phyloP scores from a whole-genome alignment of 2,797 vertebrate species.

The Mormyrops boulengeri region DNA sequence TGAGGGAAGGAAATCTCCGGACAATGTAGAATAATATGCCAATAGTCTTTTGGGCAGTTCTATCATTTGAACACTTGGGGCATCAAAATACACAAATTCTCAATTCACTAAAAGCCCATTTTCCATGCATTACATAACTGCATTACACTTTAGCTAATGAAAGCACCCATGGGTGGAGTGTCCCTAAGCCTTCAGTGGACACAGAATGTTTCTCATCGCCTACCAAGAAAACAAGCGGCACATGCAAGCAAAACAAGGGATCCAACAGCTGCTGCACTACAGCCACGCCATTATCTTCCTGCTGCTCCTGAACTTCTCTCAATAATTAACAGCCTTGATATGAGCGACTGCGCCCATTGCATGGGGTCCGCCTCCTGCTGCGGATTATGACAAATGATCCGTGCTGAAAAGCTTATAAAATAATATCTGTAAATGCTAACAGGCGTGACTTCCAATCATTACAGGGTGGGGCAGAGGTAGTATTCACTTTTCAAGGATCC shows the following conservation, averaged over 20 bases:
- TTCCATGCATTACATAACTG: background rate
- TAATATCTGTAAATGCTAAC: background rate
- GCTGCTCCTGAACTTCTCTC: conserved; percentile 21
- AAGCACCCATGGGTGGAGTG: background rate
- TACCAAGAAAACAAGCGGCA: background rate
- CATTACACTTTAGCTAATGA: background rate
- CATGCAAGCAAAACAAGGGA: background rate
- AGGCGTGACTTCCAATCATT: background rate
- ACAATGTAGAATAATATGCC: background rate
- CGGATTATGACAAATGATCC: background rate
- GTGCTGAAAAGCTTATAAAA: background rate
- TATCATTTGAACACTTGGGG: background rate
- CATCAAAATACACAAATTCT: background rate
- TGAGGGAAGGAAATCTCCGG: background rate
- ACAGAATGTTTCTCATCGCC: background rate
- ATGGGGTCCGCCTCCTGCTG: background rate
- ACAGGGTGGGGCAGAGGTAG: background rate
- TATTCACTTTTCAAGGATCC: background rate
- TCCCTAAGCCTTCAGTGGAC: background rate
- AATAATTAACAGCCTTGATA: conserved; percentile 41
- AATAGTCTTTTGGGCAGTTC: background rate
- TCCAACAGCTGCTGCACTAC: background rate
- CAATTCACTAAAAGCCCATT: background rate
- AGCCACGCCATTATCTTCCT: conserved; percentile 36
- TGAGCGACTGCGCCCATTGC: background rate